Evolutionary conservation across 2,888 invertebrate genomes (phyloP), one percentile per base, ranked within the genome.

Genomic region (Iselma pallidipennis): DNA sequence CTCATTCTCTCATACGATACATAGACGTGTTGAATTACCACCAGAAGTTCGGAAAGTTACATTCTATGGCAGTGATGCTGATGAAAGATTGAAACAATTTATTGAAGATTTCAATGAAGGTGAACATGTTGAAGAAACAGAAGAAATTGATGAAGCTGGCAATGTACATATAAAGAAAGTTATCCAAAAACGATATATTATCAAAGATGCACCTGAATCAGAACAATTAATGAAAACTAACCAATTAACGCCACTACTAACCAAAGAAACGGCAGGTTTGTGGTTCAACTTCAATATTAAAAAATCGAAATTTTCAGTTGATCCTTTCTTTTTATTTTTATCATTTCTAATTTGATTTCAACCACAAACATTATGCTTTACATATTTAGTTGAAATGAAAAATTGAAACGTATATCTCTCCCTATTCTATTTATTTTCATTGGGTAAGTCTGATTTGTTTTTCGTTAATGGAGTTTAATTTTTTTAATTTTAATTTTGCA

Each of bases 111-210:
- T 85, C 70, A 80, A 81, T 55, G 84, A 84, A 57, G 85, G 85
- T 9, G 84, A 85, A 70, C 82, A 83, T 63, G 79, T 83, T 12
- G 78, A 82, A 58, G 85, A 86, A 75, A 82, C 81, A 16, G 81
- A 84, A 72, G 83, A 84, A 67, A 75, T 82, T 1, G 86, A 86
- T 70, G 81, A 80, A 37, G 79, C 81, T 65, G 86, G 87, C 7
- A 86, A 86, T 70, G 82, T 87, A 14, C 84, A 84, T 67, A 76
- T 83, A 2, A 84, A 81, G 67, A 76, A 82, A 61, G 81, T 84
- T 1, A 81, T 85, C 4, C 83, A 84, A 69, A 82, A 82, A 65
- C 75, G 84, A 33, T 79, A 83, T 56, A 80, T 85, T 26, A 73
- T 84, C 9, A 78, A 76, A 72, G 70, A 71, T 33, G 74, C 56